These are phyloP conservation scores for Toxostoma redivivum DNA, from an alignment of 2,113 vertebrate genomes.

Conservation along the genomic window DNA sequence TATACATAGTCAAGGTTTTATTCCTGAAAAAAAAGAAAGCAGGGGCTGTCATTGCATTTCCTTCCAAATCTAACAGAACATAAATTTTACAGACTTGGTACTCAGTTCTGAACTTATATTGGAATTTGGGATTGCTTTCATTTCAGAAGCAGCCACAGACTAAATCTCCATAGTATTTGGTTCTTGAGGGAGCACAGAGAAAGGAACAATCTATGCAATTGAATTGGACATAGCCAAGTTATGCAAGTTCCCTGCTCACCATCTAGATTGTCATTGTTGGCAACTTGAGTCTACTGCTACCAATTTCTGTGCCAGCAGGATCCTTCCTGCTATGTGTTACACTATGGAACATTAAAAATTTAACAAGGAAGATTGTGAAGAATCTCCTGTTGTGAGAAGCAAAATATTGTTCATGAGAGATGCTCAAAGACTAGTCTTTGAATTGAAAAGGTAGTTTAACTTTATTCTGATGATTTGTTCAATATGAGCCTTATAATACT, in stretches of 20 bases:
- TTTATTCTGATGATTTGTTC: neutral
- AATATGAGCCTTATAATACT: neutral
- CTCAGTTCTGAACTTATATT: neutral
- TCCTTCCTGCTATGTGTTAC: neutral
- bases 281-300: neutral
- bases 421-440: neutral
- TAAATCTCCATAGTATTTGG: neutral
- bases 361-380: neutral
- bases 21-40: neutral
- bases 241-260: neutral
- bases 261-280: neutral
- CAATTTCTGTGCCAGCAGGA: neutral
- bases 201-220: neutral
- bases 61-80: neutral
- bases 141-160: neutral
- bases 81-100: neutral
- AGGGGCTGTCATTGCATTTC: neutral
- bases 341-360: neutral
- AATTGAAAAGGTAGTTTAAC: neutral
- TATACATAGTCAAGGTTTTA: neutral
- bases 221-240: neutral
- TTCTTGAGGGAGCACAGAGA: neutral
- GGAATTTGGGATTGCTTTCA: neutral
- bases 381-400: neutral
- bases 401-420: neutral